Evolutionary conservation across 2,113 vertebrate species (phyloP).

Genomic region (Prunella himalayana): DNA sequence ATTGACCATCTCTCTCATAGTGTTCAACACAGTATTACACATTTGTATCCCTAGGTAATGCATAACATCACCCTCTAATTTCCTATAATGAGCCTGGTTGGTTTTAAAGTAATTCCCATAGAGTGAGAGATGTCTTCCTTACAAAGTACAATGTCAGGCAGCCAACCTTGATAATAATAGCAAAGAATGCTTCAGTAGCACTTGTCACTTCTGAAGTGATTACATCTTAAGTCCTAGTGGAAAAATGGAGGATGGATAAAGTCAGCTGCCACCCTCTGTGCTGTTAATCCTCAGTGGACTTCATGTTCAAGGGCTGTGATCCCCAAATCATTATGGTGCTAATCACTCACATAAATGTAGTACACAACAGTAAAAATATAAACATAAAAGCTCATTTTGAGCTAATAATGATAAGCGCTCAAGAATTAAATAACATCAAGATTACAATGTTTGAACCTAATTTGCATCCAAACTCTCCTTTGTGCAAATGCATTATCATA

Average conservation of each 20-base stretch:
- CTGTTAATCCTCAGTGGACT: neutral
- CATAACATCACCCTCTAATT: neutral
- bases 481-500: constrained; percentile 3
- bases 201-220: neutral
- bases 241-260: neutral
- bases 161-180: neutral
- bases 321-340: neutral
- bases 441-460: constrained; percentile 17
- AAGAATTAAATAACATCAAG: constrained; percentile 30
- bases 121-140: neutral
- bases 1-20: neutral
- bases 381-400: neutral
- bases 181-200: neutral
- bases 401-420: neutral
- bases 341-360: neutral
- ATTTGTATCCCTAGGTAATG: neutral
- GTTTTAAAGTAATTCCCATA: neutral
- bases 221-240: neutral
- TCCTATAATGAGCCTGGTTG: neutral
- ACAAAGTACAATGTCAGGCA: neutral
- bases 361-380: neutral
- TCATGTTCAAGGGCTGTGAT: neutral
- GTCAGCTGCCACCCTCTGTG: neutral
- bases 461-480: neutral
- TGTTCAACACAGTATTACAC: neutral